Percentiles rank a stretch among this genome's conserved stretches.
Evolutionary conservation across 2,797 vertebrate genomes (phyloP).

Genomic region (Lacerta viridis): DNA sequence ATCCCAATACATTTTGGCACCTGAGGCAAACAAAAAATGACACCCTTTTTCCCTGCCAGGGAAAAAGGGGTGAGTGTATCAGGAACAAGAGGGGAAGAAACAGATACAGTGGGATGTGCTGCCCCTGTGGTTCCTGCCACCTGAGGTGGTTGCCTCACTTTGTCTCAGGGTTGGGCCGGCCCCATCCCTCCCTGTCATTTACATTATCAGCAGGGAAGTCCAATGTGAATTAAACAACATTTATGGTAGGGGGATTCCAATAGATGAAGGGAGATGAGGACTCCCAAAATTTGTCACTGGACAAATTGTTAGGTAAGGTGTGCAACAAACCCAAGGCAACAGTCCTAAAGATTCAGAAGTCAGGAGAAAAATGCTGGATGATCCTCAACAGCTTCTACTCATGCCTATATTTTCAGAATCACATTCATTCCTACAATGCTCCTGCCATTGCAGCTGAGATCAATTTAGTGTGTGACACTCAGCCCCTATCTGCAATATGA

Average conservation of each 20-base stretch:
- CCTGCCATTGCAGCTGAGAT: neutral
- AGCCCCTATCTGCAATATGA: neutral
- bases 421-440: neutral
- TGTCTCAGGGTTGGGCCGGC: too few relatives aligned
- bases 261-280: constrained; percentile 40
- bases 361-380: neutral
- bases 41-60: neutral
- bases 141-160: too few relatives aligned
- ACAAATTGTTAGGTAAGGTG: constrained; percentile 39
- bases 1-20: too few relatives aligned
- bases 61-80: too few relatives aligned
- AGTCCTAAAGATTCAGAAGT: constrained; percentile 23
- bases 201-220: neutral
- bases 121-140: too few relatives aligned
- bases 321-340: constrained; percentile 3
- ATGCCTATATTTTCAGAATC: neutral
- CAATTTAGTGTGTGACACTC: too few relatives aligned
- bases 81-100: too few relatives aligned
- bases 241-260: constrained; percentile 37
- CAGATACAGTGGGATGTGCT: too few relatives aligned
- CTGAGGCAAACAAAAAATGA: too few relatives aligned
- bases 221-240: neutral
- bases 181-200: neutral
- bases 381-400: neutral
- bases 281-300: constrained; percentile 32